These are phyloP conservation scores for Tauraco hartlaubi DNA, from an alignment of 2,797 vertebrate species.

Conservation along the genomic window DNA sequence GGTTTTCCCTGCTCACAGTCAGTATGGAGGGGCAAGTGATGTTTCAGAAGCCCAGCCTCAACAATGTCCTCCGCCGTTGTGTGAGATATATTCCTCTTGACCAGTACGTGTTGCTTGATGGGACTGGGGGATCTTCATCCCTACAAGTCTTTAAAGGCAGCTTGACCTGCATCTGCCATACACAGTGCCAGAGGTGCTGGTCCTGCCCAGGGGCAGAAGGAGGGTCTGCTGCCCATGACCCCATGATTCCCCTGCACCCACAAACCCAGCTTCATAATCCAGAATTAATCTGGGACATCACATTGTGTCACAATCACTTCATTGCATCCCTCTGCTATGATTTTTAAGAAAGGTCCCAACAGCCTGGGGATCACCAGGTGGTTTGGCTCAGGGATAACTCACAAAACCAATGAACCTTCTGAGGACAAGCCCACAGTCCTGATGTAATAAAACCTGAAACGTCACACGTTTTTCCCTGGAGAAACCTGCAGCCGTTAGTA, in stretches of 20 bases:
- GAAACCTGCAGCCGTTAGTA: rapidly evolving
- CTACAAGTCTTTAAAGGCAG: neutral
- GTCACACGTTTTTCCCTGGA: rapidly evolving
- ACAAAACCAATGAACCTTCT: neutral
- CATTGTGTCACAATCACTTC: rapidly evolving
- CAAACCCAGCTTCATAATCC: neutral
- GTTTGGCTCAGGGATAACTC: neutral
- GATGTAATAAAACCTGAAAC: neutral
- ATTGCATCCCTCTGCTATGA: no score
- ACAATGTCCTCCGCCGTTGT: rapidly evolving
- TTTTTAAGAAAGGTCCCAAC: neutral
- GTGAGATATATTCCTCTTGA: neutral
- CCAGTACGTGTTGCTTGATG: neutral
- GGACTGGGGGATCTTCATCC: neutral
- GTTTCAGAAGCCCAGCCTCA: neutral
- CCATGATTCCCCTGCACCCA: neutral
- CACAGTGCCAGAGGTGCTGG: neutral
- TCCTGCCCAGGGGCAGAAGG: neutral
- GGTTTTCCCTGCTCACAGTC: neutral
- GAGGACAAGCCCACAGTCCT: rapidly evolving
- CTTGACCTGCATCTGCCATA: neutral
- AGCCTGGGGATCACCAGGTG: neutral
- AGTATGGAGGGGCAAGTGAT: rapidly evolving
- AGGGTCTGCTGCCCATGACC: neutral
- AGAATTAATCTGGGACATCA: neutral